A percentile compares a stretch with the other conserved stretches of the same genome.
phyloP scores from a whole-genome alignment of 1,140 invertebrate species.

The Drosophila truncata region DNA sequence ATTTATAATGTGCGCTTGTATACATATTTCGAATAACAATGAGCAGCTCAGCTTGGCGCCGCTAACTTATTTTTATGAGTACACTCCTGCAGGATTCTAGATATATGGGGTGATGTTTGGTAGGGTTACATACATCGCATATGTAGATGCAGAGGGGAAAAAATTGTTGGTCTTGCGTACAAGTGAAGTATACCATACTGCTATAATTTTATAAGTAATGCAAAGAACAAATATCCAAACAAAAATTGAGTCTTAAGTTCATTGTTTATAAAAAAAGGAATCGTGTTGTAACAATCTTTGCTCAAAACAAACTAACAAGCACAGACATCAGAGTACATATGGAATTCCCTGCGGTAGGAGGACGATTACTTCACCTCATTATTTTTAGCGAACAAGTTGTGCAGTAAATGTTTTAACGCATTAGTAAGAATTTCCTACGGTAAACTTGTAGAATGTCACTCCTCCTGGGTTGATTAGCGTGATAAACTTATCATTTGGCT shows the following conservation, averaged over 20 bases:
- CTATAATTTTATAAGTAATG: neutral
- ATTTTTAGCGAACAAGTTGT: neutral
- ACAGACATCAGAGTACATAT: too few relatives aligned
- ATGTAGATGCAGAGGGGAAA: neutral
- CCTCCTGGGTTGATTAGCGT: constrained; percentile 55
- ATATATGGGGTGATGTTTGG: neutral
- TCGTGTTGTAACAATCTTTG: neutral
- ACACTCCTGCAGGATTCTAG: constrained; percentile 3
- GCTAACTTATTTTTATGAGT: neutral
- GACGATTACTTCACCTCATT: neutral
- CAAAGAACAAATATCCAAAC: neutral
- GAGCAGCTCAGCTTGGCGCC: constrained; percentile 9
- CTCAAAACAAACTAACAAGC: too few relatives aligned
- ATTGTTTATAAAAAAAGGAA: neutral
- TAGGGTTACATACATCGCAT: neutral
- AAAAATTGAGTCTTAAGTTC: neutral
- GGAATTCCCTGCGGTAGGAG: too few relatives aligned
- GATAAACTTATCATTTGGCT: constrained; percentile 37
- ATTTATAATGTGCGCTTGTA: constrained; percentile 34
- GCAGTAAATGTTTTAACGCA: neutral
- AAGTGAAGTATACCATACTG: neutral
- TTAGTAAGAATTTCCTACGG: constrained; percentile 32
- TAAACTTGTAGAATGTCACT: constrained; percentile 62
- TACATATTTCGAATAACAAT: constrained; percentile 28
- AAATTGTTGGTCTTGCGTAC: neutral